Evolutionary conservation across 2,797 vertebrate species (phyloP).

Genomic region (Megaceryle alcyon): DNA sequence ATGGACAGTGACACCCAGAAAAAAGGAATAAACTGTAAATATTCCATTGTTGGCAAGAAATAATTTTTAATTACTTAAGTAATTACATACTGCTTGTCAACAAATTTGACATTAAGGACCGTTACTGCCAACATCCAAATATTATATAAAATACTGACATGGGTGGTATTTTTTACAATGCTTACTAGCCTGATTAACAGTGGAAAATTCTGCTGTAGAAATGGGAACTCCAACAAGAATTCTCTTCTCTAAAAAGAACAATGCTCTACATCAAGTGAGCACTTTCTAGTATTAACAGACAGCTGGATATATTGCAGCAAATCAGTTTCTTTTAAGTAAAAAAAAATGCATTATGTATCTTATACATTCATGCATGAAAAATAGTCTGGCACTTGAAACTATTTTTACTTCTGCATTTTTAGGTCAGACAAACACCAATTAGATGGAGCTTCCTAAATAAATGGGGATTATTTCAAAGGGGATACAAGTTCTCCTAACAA

Average conservation of each 20-base stretch:
- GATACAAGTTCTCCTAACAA: not conserved
- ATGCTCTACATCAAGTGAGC: not conserved
- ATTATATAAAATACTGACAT: not conserved
- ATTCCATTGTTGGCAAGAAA: not conserved
- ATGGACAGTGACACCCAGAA: not conserved
- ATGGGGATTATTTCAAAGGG: not conserved
- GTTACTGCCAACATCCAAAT: not conserved
- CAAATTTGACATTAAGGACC: not conserved
- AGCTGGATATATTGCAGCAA: not conserved
- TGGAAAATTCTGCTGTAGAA: not conserved
- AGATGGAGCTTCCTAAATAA: not conserved
- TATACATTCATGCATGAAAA: not conserved
- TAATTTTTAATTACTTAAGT: not conserved
- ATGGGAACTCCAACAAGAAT: not conserved
- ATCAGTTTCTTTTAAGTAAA: not conserved
- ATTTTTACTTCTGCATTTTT: not conserved
- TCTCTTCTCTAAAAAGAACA: not conserved
- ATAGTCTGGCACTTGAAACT: not conserved
- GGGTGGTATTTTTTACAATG: not conserved
- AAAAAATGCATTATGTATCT: not conserved
- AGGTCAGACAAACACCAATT: not conserved
- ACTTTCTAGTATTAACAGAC: not conserved
- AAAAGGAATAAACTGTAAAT: not conserved
- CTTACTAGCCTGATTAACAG: not conserved
- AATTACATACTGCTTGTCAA: not conserved